Evolutionary conservation across 2,888 invertebrate species (phyloP).

Genomic region (Brenthis ino): DNA sequence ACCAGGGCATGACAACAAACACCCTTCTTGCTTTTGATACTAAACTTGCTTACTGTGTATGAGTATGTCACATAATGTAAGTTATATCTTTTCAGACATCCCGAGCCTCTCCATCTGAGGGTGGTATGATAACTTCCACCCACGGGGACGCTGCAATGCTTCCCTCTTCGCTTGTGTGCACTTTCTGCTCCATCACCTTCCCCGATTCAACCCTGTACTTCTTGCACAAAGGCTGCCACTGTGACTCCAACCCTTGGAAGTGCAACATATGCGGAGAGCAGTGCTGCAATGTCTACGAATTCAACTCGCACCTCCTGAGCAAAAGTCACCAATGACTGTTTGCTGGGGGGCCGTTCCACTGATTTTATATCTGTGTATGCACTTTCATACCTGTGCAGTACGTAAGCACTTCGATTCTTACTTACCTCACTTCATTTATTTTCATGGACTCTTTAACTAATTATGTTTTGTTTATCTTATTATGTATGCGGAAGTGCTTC

Average conservation of each 20-base stretch:
- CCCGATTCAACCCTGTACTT: conserved; percentile 98
- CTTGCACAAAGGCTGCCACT: conserved; percentile 98
- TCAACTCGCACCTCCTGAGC: conserved; percentile 97
- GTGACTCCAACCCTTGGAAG: conserved; percentile 97
- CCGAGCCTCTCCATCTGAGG: conserved; percentile 75
- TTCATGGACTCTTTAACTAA: conserved; percentile 9
- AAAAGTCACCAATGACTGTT: conserved; percentile 92
- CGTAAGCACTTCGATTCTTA: conserved; percentile 71
- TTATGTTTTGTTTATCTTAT: conserved; percentile 23
- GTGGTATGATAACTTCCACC: conserved; percentile 88
- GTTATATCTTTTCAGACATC: conserved; percentile 56
- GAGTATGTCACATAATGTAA: too few relatives aligned
- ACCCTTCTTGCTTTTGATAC: too few relatives aligned
- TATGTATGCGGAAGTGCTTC: conserved; percentile 65
- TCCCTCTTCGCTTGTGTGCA: conserved; percentile 87
- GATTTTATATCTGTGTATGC: conserved; percentile 54
- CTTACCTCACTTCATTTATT: conserved; percentile 50
- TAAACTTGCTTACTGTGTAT: too few relatives aligned
- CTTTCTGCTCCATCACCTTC: conserved; percentile 96
- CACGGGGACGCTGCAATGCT: conserved; percentile 76
- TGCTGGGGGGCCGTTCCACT: conserved; percentile 77
- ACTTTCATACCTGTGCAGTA: conserved; percentile 51
- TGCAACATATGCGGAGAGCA: conserved; percentile 98
- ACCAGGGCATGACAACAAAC: too few relatives aligned
- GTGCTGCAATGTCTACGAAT: conserved; percentile 97